Base-by-base conservation (phyloP, 2,113 vertebrate species). In the Pagrus major region DNA sequence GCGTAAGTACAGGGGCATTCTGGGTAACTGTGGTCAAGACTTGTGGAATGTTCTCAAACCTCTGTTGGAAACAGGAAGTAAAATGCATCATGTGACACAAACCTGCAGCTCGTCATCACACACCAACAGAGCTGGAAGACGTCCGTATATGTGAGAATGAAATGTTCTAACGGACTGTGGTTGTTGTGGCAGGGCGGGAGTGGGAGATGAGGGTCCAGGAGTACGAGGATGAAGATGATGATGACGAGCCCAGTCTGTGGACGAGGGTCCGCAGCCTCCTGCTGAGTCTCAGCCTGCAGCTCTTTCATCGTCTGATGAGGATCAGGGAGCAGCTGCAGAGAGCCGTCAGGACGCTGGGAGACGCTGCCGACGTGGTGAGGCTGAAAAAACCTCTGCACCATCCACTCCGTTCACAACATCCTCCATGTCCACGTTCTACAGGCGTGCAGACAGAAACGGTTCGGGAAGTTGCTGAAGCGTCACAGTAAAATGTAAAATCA, bases 221-320 rank as follows among this genome's bases (percentile, higher is more conserved):
- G 67, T 91, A 80, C 0, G 93, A 93, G 81, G 91, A 93, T 1
- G 91, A 94, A 1, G 91, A 95, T 0, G 92, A 92, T 0, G 85
- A 81, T 0, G 86, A 90, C 0, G 86, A 94, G 81, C 93, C 93
- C 2, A 16, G 89, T 0, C 14, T 91, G 35, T 93, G 91, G 93
- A 94, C 88, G 0, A 77, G 93, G 12, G 35, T 92, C 3, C 89
- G 90, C 1, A 76, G 90, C 35, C 90, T 95, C 61, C 83, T 93
- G 68, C 89, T 95, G 41, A 76, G 15, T 1, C 64, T 94, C 71
- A 86, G 85, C 46, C 91, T 95, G 78, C 93, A 93, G 81, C 83
- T 94, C 0, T 81, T 92, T 29, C 79, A 93, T 47, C 87, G 91
- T 0, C 10, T 91, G 70, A 35, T 55, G 51, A 89, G 86, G 66